Evolutionary conservation across 2,113 vertebrate species (phyloP), one percentile per base, ranked within the genome.

Genomic region (Excalfactoria chinensis): DNA sequence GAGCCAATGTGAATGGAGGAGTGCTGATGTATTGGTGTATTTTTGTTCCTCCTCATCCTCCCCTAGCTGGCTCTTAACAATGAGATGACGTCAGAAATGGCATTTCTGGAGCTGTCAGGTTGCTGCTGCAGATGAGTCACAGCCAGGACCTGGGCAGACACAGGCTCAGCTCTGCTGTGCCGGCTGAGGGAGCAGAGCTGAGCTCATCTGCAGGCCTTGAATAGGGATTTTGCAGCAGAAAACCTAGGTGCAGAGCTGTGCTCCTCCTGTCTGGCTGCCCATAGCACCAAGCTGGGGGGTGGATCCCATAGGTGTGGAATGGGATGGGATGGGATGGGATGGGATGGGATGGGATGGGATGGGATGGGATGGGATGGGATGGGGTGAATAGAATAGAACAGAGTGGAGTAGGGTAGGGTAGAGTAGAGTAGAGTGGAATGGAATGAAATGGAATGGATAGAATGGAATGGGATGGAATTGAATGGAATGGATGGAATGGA

Each of bases 331-430:
- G 23, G 59, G 22, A 25, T 35, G 5, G 58, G 55, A 17, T 58
- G 11, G 56, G 32, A n/a, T n/a, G 19, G 32, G 55, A 22, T 59
- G 2, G 56, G 20, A 14, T 22, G 5, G 30, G 58, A 35, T 32
- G 6, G 55, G 30, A 19, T 17, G 23, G 22, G 14, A 37, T 25
- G 14, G 34, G 34, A 10, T 25, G 23, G 23, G 9, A 17, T 25
- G 14, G 35, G 34, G 10, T 25, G 9, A 34, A 8, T 13, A 9
- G 48, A 11, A 12, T 8, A 7, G 49, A 4, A 7, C 25, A 0
- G 30, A 43, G 23, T 55, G 2, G 30, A 6, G 2, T 16, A 8
- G 22, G 14, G 25, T 25, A 13, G 35, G 6, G 9, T 37, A 6
- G 23, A 21, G 23, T 60, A 7, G 7, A 30, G 30, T 58, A 16